These are phyloP conservation scores for Trypoxylus dichotomus DNA, from an alignment of 1,140 invertebrate species.

Conservation along the genomic window DNA sequence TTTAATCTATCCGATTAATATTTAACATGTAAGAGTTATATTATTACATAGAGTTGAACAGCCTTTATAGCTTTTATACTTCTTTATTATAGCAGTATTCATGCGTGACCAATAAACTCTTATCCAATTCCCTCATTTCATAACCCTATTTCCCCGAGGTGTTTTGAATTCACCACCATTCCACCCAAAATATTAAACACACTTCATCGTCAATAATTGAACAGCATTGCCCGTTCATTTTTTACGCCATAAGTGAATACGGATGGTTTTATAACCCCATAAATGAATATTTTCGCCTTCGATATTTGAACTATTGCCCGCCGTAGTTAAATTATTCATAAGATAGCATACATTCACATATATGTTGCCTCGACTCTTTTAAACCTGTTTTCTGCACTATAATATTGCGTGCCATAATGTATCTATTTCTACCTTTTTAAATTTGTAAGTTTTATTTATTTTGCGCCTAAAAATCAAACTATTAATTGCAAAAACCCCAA, in stretches of 20 bases:
- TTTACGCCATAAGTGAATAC: slow-evolving; percentile 1
- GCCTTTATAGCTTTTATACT: no score
- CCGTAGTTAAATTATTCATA: neutral
- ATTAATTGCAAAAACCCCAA: neutral
- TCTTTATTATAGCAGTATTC: neutral
- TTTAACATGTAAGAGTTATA: no score
- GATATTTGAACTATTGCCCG: neutral
- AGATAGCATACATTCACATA: neutral
- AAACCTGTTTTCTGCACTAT: no score
- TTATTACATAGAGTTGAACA: no score
- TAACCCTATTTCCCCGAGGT: slow-evolving; percentile 22
- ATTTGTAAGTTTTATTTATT: neutral
- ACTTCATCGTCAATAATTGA: slow-evolving; percentile 24
- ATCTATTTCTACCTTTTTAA: no score
- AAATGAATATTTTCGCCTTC: slow-evolving; percentile 7
- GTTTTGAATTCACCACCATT: slow-evolving; percentile 29
- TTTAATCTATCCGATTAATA: neutral
- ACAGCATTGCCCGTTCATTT: neutral
- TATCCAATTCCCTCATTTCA: slow-evolving; percentile 20
- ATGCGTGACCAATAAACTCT: slow-evolving; percentile 21
- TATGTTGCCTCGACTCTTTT: no score
- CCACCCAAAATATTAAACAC: slow-evolving; percentile 9
- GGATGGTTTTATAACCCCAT: neutral
- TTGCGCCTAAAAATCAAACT: neutral
- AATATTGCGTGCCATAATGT: no score